Conservation (phyloP, 2,888 invertebrate genomes). For the Scrobipalpa costella region DNA sequence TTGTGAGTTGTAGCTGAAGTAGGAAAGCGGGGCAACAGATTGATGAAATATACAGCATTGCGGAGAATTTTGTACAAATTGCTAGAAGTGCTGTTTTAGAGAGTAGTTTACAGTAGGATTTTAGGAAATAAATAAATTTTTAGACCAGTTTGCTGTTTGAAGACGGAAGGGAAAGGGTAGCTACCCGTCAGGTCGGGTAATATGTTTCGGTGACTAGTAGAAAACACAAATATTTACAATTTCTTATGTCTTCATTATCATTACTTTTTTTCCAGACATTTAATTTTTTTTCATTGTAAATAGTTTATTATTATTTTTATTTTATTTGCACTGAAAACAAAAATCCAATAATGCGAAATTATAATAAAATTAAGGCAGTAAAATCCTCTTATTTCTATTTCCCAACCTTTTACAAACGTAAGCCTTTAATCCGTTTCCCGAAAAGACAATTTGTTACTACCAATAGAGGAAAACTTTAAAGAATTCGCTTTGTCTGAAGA, state of each 20-base stretch:
- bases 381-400: neutral
- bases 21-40: constrained; percentile 1
- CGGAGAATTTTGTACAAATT: neutral
- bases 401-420: constrained; percentile 2
- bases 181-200: too few relatives aligned
- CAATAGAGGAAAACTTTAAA: constrained; percentile 2
- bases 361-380: neutral
- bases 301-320: too few relatives aligned
- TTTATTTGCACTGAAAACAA: too few relatives aligned
- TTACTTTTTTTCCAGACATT: too few relatives aligned
- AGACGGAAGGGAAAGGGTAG: too few relatives aligned
- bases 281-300: too few relatives aligned
- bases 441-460: constrained; percentile 11
- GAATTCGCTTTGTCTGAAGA: constrained; percentile 19
- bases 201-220: too few relatives aligned
- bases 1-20: constrained; percentile 6
- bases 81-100: neutral
- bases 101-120: too few relatives aligned
- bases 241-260: too few relatives aligned
- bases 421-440: constrained; percentile 11
- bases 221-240: too few relatives aligned
- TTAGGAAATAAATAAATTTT: too few relatives aligned
- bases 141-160: too few relatives aligned
- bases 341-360: neutral
- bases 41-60: neutral